Evolutionary conservation across 2,113 vertebrate genomes (phyloP).

Genomic region (Cephalopholis sonnerati): DNA sequence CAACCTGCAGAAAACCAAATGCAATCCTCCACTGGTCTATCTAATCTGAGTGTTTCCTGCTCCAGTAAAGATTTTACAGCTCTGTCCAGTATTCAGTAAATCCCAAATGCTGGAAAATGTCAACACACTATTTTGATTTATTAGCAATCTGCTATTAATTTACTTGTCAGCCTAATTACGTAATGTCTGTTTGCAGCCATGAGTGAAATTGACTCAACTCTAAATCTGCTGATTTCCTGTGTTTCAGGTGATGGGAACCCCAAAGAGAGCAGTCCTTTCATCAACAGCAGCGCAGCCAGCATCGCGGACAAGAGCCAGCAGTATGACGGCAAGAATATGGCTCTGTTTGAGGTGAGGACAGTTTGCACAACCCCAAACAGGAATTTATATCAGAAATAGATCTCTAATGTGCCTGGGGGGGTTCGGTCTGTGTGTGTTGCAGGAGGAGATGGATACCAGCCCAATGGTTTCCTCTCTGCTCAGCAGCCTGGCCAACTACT

Average conservation of each 20-base stretch:
- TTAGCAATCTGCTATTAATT: background rate
- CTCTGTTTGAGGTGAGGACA: slow-evolving; percentile 90
- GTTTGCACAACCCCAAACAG: background rate
- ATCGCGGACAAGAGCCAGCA: slow-evolving; percentile 94
- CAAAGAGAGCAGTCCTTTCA: slow-evolving; percentile 97
- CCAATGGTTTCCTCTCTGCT: slow-evolving; percentile 99
- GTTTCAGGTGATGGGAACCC: slow-evolving; percentile 92
- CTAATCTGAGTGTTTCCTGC: background rate
- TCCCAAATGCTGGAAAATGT: background rate
- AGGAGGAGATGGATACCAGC: slow-evolving; percentile 99
- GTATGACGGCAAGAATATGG: slow-evolving; percentile 97
- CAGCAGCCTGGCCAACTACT: slow-evolving; percentile 97
- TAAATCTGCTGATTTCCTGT: background rate
- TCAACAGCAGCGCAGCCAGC: slow-evolving; percentile 91
- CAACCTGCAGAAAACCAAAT: background rate
- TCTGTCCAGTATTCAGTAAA: background rate
- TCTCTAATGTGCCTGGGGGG: background rate
- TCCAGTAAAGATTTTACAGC: background rate
- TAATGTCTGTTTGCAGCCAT: background rate
- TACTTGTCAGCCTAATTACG: background rate
- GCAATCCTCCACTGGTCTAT: background rate
- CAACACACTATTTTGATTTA: background rate
- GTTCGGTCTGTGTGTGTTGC: slow-evolving; percentile 24
- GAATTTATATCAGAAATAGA: background rate
- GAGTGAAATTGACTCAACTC: background rate